Evolutionary conservation across 1,140 invertebrate genomes (phyloP).

Genomic region (Macrotrachela quadricornifera): DNA sequence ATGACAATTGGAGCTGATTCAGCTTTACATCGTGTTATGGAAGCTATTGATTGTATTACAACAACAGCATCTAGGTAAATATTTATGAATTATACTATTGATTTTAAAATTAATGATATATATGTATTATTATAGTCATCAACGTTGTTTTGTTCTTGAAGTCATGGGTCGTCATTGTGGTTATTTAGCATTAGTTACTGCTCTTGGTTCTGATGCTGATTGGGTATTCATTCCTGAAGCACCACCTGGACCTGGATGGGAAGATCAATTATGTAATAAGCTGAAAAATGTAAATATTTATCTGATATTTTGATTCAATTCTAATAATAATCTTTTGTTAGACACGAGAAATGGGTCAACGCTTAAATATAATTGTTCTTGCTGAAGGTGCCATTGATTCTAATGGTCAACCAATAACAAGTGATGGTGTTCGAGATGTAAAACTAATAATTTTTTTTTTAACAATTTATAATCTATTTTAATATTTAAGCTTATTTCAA

Average conservation of each 20-base stretch:
- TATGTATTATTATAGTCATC: conserved; percentile 47
- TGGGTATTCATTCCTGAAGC: conserved; percentile 92
- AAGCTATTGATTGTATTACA: conserved; percentile 89
- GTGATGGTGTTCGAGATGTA: conserved; percentile 58
- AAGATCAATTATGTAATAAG: conserved; percentile 62
- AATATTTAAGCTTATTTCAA: conserved; percentile 16
- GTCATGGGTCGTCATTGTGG: conserved; percentile 98
- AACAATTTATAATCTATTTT: background rate
- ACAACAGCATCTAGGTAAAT: conserved; percentile 54
- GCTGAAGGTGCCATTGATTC: conserved; percentile 91
- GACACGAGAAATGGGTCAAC: conserved; percentile 71
- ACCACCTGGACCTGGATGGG: conserved; percentile 73
- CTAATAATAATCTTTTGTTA: conserved; percentile 49
- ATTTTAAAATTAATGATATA: no score
- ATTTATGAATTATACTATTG: no score
- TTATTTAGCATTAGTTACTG: conserved; percentile 84
- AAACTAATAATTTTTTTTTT: conserved; percentile 39
- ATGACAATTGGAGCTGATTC: conserved; percentile 99
- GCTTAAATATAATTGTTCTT: conserved; percentile 93
- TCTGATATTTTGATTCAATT: background rate
- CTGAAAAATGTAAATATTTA: conserved; percentile 61
- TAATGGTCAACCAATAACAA: conserved; percentile 73
- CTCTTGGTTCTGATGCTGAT: conserved; percentile 35
- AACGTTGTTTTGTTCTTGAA: conserved; percentile 97
- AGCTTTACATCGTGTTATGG: conserved; percentile 88